Conservation (phyloP, 2,888 invertebrate species). For the Drosophila koepferae region DNA sequence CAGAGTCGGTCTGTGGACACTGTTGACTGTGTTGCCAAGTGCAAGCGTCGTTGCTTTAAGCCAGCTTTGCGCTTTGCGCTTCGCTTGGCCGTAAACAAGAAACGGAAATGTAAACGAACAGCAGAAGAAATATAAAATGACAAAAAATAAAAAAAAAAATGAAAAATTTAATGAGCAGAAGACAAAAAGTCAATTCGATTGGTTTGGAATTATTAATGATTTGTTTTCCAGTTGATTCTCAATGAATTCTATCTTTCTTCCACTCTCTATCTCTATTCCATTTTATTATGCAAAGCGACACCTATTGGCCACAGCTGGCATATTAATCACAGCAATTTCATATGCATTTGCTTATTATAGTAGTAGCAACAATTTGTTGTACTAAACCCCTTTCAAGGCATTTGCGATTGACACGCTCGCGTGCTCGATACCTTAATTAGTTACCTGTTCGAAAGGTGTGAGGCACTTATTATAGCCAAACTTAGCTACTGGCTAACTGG, state of each 20-base stretch:
- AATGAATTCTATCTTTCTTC: background rate
- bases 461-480: background rate
- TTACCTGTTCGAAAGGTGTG: background rate
- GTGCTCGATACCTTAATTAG: conserved; percentile 4
- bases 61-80: conserved; percentile 33
- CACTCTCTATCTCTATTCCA: background rate
- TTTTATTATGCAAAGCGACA: conserved; percentile 49
- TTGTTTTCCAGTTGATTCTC: conserved; percentile 13
- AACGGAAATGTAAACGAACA: conserved; percentile 47
- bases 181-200: conserved; percentile 24
- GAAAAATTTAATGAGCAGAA: background rate
- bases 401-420: background rate
- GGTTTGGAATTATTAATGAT: conserved; percentile 37
- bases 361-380: background rate
- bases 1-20: conserved; percentile 2
- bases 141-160: background rate
- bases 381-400: background rate
- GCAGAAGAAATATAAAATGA: conserved; percentile 9
- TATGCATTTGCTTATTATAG: conserved; percentile 10
- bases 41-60: conserved; percentile 45
- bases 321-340: conserved; percentile 37
- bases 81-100: conserved; percentile 40
- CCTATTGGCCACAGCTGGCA: conserved; percentile 32
- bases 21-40: conserved; percentile 40
- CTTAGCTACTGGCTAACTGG: background rate